A percentile compares a stretch with the other conserved stretches of the same genome.
Conservation (phyloP, 2,888 invertebrate genomes). For the Platerodrilus igneus region DNA sequence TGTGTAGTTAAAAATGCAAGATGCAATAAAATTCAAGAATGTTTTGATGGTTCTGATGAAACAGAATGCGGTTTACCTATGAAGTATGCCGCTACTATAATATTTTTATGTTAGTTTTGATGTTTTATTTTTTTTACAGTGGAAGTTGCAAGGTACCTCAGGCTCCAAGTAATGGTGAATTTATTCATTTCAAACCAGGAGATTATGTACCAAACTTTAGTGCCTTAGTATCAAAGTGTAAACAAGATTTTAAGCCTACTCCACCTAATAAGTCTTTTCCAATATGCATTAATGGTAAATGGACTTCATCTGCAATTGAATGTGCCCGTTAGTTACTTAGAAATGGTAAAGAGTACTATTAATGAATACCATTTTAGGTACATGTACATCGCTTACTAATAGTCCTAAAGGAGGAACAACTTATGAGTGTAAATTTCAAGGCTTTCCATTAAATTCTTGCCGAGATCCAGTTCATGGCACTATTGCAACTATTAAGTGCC, state of each 20-base stretch:
- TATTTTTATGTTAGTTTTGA: not conserved
- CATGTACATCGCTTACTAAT: too few species aligned
- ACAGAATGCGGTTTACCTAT: slow-evolving; percentile 1
- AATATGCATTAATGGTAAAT: slow-evolving; percentile 9
- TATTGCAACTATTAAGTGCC: slow-evolving; percentile 30
- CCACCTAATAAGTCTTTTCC: not conserved
- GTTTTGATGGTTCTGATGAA: slow-evolving; percentile 53
- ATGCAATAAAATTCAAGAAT: slow-evolving; percentile 52
- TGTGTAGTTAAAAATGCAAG: slow-evolving; percentile 45
- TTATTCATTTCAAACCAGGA: slow-evolving; percentile 25
- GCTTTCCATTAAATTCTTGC: not conserved
- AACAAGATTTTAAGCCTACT: not conserved
- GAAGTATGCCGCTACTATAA: too few species aligned
- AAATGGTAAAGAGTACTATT: too few species aligned
- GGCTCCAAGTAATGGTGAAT: slow-evolving; percentile 32
- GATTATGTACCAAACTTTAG: slow-evolving; percentile 21
- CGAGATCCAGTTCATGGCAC: slow-evolving; percentile 29
- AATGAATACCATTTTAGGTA: too few species aligned
- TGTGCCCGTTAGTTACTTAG: slow-evolving; percentile 13
- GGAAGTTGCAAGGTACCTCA: slow-evolving; percentile 26
- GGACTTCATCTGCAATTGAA: slow-evolving; percentile 2
- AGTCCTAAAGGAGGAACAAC: slow-evolving; percentile 3
- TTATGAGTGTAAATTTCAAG: slow-evolving; percentile 10
- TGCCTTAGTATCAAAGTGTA: slow-evolving; percentile 27
- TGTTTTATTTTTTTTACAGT: slow-evolving; percentile 3